Evolutionary conservation across 2,113 vertebrate genomes (phyloP).

Genomic region (Phocoena phocoena): DNA sequence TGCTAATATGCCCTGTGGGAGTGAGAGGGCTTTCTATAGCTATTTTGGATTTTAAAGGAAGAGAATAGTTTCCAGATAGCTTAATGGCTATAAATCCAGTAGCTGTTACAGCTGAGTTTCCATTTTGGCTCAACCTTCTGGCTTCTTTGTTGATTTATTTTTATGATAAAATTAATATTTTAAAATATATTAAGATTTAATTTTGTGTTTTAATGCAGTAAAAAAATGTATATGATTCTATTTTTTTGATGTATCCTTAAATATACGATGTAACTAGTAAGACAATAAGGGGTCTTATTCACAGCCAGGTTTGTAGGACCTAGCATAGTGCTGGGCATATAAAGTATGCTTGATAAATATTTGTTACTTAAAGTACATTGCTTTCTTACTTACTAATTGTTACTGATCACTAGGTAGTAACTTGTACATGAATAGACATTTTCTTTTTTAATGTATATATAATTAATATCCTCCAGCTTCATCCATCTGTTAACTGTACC

Average conservation of each 20-base stretch:
- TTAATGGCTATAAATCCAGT: constrained; percentile 20
- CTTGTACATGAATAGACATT: neutral
- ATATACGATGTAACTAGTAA: neutral
- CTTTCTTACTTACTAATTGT: neutral
- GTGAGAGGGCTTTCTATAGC: neutral
- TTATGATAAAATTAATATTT: constrained; percentile 38
- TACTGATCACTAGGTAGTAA: neutral
- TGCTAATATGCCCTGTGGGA: constrained; percentile 18
- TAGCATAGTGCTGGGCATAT: neutral
- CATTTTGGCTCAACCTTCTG: constrained; percentile 41
- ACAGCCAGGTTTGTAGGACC: neutral
- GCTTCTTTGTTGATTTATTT: constrained; percentile 43
- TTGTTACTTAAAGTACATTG: neutral
- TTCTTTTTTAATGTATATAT: neutral
- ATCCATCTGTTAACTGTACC: neutral
- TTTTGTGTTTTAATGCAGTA: neutral
- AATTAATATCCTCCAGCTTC: neutral
- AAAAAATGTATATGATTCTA: neutral
- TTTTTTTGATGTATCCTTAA: neutral
- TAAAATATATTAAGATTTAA: neutral
- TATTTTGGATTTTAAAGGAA: constrained; percentile 43
- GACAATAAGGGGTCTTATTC: neutral
- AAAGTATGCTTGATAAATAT: neutral
- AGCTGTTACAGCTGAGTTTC: constrained; percentile 26
- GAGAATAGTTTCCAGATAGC: constrained; percentile 35